Conservation (phyloP, 2,113 vertebrate species). For the Chaetorhynchus papuensis region DNA sequence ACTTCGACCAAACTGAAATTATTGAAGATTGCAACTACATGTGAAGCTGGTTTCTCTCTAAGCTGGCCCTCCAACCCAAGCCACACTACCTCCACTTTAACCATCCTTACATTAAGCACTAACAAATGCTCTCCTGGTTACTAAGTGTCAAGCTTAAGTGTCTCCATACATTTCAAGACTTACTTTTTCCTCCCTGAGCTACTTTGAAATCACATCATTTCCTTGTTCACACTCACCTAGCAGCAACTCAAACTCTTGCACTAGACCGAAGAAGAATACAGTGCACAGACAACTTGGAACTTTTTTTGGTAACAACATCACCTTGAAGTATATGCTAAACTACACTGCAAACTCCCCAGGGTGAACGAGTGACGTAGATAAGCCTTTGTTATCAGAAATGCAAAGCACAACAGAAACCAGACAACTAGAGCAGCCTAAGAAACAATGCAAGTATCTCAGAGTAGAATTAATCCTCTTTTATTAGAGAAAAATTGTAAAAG, state of each 20-base stretch:
- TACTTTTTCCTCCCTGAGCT: not conserved
- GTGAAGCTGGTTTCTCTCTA: not conserved
- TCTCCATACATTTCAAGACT: not conserved
- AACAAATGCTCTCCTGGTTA: not conserved
- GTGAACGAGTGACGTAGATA: not conserved
- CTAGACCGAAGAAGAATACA: not conserved
- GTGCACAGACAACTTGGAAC: not conserved
- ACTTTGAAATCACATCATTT: not conserved
- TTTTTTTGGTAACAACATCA: not conserved
- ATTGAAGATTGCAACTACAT: not conserved
- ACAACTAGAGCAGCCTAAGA: not conserved
- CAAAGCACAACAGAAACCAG: not conserved
- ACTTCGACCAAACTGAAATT: not conserved
- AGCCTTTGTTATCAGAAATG: not conserved
- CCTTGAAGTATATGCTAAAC: not conserved
- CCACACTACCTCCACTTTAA: not conserved
- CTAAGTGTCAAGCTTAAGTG: not conserved
- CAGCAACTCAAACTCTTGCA: not conserved
- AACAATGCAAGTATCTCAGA: not conserved
- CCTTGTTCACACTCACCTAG: not conserved
- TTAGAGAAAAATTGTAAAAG: not conserved
- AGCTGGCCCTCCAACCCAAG: not conserved
- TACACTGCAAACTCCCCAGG: not conserved
- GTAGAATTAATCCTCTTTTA: not conserved
- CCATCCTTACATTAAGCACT: rapidly evolving